Conservation (phyloP, 2,888 invertebrate species). For the Microdon myrmicae region DNA sequence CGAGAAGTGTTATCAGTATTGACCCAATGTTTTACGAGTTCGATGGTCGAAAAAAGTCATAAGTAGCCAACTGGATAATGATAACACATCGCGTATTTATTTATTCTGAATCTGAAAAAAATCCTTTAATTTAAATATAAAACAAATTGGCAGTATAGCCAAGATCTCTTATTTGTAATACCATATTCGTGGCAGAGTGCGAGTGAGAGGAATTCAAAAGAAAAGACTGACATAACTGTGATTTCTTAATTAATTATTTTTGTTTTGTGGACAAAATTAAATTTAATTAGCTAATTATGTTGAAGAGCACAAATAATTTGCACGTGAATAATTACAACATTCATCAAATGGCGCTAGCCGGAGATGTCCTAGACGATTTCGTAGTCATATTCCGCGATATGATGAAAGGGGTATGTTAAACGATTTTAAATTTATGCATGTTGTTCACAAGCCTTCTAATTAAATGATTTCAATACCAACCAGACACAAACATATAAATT, state of each 20-base stretch:
- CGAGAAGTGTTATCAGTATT: conserved; percentile 42
- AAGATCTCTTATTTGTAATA: too few relatives aligned
- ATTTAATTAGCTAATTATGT: conserved; percentile 56
- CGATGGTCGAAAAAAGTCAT: too few relatives aligned
- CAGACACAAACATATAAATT: background rate
- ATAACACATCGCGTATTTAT: conserved; percentile 19
- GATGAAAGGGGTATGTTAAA: conserved; percentile 73
- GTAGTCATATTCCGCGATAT: conserved; percentile 76
- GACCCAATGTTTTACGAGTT: too few relatives aligned
- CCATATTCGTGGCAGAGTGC: too few relatives aligned
- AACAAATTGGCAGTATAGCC: too few relatives aligned
- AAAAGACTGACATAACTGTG: conserved; percentile 36
- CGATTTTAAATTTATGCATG: background rate
- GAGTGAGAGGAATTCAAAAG: conserved; percentile 1
- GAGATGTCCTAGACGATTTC: conserved; percentile 81
- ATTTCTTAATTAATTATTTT: conserved; percentile 19
- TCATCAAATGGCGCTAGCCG: conserved; percentile 71
- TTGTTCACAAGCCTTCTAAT: background rate
- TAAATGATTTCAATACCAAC: background rate
- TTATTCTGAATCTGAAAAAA: conserved; percentile 11
- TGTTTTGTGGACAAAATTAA: conserved; percentile 20
- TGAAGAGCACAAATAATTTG: conserved; percentile 69
- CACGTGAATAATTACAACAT: conserved; percentile 72
- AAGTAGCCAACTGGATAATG: too few relatives aligned
- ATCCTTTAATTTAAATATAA: conserved; percentile 14